Evolutionary conservation across 2,113 vertebrate species (phyloP).

Genomic region (Pollimyrus isidori): DNA sequence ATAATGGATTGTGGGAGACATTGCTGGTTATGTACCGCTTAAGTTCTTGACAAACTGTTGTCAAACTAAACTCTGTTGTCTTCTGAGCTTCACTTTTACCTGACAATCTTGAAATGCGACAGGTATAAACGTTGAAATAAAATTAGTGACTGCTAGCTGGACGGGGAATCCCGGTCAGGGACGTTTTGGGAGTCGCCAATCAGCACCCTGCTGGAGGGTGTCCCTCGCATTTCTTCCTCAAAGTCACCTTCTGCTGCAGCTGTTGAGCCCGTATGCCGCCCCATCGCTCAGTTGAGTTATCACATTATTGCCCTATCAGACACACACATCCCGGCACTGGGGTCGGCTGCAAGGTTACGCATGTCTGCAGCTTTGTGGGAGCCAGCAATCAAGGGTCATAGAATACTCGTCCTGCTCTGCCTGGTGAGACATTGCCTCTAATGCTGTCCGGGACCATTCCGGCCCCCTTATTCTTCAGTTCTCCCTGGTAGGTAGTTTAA

Average conservation of each 20-base stretch:
- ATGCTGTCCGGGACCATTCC: not conserved
- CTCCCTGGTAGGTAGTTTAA: not conserved
- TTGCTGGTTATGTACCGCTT: constrained; percentile 3
- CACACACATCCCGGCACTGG: constrained; percentile 25
- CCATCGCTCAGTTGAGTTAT: constrained; percentile 59
- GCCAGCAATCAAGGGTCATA: not conserved
- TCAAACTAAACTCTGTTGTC: not conserved
- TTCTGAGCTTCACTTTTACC: not conserved
- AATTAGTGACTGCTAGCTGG: not conserved
- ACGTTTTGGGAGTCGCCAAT: not conserved
- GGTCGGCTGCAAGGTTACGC: not conserved
- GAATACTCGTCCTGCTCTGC: no score
- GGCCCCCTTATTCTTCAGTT: not conserved
- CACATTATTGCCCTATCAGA: constrained; percentile 45
- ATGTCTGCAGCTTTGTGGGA: not conserved
- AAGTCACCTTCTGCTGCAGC: constrained; percentile 44
- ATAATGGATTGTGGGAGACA: not conserved
- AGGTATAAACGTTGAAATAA: not conserved
- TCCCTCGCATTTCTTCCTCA: constrained; percentile 23
- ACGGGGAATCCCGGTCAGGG: not conserved
- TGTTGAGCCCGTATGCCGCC: constrained; percentile 50
- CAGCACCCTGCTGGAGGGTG: not conserved
- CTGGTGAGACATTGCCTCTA: not conserved
- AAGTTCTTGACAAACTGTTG: not conserved
- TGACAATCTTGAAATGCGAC: not conserved